phyloP scores from a whole-genome alignment of 2,797 vertebrate genomes.

The Chlorospingus semifuscus region DNA sequence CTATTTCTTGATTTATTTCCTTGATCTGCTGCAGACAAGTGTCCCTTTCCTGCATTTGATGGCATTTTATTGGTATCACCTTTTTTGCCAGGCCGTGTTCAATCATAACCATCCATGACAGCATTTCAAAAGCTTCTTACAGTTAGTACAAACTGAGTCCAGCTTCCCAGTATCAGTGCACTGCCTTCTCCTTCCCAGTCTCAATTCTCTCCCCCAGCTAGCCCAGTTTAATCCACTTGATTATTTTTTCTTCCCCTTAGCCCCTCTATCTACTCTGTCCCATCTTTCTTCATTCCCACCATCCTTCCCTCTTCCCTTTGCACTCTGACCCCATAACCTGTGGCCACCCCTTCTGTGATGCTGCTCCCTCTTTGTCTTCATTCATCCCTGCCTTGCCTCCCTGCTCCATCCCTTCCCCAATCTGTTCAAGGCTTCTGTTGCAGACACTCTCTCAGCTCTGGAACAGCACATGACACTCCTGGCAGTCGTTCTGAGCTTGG shows the following conservation, averaged over 20 bases:
- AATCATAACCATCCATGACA: background rate
- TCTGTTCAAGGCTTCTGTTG: constrained; percentile 27
- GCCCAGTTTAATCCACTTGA: background rate
- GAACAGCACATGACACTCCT: constrained; percentile 50
- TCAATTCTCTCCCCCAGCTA: background rate
- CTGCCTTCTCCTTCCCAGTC: background rate
- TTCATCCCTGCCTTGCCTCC: background rate
- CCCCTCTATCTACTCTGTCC: fast-evolving
- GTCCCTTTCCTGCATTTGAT: background rate
- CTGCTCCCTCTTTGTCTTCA: background rate
- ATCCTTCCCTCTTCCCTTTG: background rate
- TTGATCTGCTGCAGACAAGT: background rate
- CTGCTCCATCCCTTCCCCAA: background rate
- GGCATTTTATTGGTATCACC: background rate
- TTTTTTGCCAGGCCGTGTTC: background rate
- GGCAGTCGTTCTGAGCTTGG: constrained; percentile 51
- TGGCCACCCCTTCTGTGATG: background rate
- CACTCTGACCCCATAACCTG: fast-evolving
- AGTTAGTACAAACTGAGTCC: background rate
- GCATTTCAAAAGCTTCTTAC: background rate
- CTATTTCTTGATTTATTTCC: background rate
- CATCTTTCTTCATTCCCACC: background rate
- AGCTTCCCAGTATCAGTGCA: background rate
- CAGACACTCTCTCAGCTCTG: constrained; percentile 44
- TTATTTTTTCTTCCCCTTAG: background rate